Conservation (phyloP, 2,888 invertebrate genomes). For the Choristoneura rosaceana region DNA sequence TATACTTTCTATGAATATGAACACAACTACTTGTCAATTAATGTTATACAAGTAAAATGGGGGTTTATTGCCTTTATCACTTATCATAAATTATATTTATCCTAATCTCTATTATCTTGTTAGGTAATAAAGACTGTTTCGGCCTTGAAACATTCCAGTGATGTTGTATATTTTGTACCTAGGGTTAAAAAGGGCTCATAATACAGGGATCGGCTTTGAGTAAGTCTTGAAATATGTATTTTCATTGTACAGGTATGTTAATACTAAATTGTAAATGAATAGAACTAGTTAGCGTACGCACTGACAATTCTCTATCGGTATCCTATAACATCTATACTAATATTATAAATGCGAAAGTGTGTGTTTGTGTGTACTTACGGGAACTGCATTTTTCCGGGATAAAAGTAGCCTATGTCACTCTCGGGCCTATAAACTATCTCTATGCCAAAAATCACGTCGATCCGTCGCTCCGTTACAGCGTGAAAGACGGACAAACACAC, state of each 20-base stretch:
- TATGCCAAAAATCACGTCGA: no score
- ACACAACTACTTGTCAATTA: background rate
- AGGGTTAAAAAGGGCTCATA: background rate
- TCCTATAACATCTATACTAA: no score
- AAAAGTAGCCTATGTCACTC: no score
- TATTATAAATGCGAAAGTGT: no score
- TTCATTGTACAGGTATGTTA: background rate
- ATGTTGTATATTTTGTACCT: background rate
- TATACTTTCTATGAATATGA: background rate
- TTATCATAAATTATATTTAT: background rate
- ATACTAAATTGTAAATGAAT: background rate
- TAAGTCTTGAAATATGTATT: slow-evolving; percentile 13
- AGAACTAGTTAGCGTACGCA: no score
- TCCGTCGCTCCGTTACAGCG: no score
- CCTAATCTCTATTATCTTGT: slow-evolving; percentile 3
- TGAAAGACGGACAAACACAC: no score
- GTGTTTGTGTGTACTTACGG: no score
- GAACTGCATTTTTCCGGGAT: no score
- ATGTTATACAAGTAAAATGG: slow-evolving; percentile 8
- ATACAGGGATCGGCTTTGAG: slow-evolving; percentile 12
- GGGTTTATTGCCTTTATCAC: slow-evolving; percentile 22
- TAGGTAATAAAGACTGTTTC: slow-evolving; percentile 1
- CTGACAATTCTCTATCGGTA: no score
- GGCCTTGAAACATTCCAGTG: background rate
- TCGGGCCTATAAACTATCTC: no score